phyloP scores from a whole-genome alignment of 2,113 vertebrate genomes.

The Leptobrachium ailaonicum region DNA sequence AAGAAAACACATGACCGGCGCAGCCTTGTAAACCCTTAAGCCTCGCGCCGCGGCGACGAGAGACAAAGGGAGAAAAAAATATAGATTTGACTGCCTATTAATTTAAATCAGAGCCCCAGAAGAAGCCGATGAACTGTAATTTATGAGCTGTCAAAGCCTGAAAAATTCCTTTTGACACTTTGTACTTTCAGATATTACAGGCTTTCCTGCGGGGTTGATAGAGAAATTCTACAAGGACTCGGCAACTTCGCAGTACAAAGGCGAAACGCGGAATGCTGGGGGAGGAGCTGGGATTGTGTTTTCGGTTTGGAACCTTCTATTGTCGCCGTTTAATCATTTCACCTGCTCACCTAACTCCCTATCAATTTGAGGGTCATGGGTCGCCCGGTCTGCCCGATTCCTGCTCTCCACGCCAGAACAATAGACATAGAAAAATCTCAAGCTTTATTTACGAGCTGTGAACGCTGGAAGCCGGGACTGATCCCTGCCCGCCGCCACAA shows the following conservation, averaged over 20 bases:
- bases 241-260: slow-evolving; percentile 57
- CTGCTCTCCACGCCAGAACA: background rate
- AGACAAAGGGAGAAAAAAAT: slow-evolving; percentile 60
- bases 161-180: slow-evolving; percentile 72
- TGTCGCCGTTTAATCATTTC: slow-evolving; percentile 47
- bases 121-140: slow-evolving; percentile 72
- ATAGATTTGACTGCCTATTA: slow-evolving; percentile 68
- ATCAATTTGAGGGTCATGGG: background rate
- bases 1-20: slow-evolving; percentile 19
- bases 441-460: slow-evolving; percentile 27
- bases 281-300: slow-evolving; percentile 36
- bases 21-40: slow-evolving; percentile 38
- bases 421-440: slow-evolving; percentile 14
- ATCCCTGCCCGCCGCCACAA: background rate
- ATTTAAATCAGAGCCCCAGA: slow-evolving; percentile 69
- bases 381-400: slow-evolving; percentile 19
- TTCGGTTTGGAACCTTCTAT: slow-evolving; percentile 32
- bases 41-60: slow-evolving; percentile 34
- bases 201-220: slow-evolving; percentile 64
- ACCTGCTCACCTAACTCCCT: slow-evolving; percentile 48
- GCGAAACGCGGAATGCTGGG: slow-evolving; percentile 47
- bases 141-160: slow-evolving; percentile 73
- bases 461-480: slow-evolving; percentile 1
- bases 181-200: slow-evolving; percentile 72
- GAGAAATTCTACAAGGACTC: slow-evolving; percentile 62